Conservation (phyloP, 37 sponge, comb jelly and placozoan genomes). For the Axinella damicornis region DNA sequence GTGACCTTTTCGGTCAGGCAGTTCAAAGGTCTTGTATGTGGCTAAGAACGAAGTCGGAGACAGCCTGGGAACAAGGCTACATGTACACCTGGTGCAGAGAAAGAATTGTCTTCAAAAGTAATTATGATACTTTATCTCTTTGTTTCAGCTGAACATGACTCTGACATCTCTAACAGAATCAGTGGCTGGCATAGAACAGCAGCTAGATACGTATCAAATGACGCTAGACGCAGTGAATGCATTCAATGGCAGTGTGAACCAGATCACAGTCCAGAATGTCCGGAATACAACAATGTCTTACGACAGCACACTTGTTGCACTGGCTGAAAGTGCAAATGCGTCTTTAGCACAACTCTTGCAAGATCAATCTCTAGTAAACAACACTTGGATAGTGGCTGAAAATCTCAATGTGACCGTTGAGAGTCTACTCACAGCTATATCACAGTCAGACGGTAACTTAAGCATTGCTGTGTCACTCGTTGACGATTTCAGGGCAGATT, state of each 20-base stretch:
- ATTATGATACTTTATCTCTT: background rate
- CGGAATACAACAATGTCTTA: background rate
- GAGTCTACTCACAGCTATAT: background rate
- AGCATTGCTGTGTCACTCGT: background rate
- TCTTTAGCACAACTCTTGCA: background rate
- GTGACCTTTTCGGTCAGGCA: no score
- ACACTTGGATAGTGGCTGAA: background rate
- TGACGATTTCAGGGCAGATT: background rate
- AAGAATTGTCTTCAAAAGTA: no score
- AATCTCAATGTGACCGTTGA: background rate
- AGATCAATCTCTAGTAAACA: background rate
- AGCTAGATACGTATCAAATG: background rate
- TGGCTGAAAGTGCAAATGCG: background rate
- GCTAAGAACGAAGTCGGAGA: no score
- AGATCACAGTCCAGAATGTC: background rate
- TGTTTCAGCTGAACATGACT: slow-evolving; percentile 10
- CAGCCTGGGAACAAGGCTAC: no score
- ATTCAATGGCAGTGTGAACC: slow-evolving; percentile 45
- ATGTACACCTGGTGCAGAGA: no score
- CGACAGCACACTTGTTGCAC: background rate
- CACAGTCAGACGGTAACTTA: background rate
- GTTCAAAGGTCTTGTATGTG: no score
- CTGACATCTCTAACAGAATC: background rate
- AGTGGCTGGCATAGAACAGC: background rate
- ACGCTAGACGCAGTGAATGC: background rate